These are phyloP conservation scores for Andricus curvator DNA, from an alignment of 2,888 invertebrate genomes.

Conservation along the genomic window DNA sequence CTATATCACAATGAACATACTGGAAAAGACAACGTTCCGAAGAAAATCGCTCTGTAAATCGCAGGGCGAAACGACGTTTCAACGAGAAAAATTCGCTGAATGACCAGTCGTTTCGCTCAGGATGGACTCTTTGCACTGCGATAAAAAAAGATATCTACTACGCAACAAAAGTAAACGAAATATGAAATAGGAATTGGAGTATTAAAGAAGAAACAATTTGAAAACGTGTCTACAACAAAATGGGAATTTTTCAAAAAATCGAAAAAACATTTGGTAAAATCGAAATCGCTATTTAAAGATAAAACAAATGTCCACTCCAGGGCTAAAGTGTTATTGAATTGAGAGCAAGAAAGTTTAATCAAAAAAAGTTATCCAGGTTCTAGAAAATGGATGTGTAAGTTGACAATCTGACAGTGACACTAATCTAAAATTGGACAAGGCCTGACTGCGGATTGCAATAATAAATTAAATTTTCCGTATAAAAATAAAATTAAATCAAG, in stretches of 20 bases:
- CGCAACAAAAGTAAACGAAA: not conserved
- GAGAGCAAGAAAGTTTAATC: too few species aligned
- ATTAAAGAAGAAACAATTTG: not conserved
- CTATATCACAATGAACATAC: not conserved
- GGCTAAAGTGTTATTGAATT: too few species aligned
- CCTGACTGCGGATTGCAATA: too few species aligned
- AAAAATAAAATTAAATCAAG: too few species aligned
- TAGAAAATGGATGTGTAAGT: too few species aligned
- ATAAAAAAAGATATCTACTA: not conserved
- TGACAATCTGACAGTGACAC: too few species aligned
- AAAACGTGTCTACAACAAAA: not conserved
- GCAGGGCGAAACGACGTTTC: not conserved
- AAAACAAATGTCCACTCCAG: too few species aligned
- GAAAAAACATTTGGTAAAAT: too few species aligned
- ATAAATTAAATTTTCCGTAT: too few species aligned
- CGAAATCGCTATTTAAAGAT: too few species aligned
- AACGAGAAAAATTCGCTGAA: constrained; percentile 25
- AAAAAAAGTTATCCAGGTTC: too few species aligned
- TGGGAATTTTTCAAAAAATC: not conserved
- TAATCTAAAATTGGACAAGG: too few species aligned
- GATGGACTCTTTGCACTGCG: not conserved
- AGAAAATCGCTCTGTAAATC: constrained; percentile 33
- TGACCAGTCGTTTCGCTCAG: constrained; percentile 14
- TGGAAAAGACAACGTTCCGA: constrained; percentile 16
- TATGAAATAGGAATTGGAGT: not conserved